These are phyloP conservation scores for Pachycephus smyrnensis DNA, from an alignment of 2,888 invertebrate genomes.

Conservation along the genomic window DNA sequence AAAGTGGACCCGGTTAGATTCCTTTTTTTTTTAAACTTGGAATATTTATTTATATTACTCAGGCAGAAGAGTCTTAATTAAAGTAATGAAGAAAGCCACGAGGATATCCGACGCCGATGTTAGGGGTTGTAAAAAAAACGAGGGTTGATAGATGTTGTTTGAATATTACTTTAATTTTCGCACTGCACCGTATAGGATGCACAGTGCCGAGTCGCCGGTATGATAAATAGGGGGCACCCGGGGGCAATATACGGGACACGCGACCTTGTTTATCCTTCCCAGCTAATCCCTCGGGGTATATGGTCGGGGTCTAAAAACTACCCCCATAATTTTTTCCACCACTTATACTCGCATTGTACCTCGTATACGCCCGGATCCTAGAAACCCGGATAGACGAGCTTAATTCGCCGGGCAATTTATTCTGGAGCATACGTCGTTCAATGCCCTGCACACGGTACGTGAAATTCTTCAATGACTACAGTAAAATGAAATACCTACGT, in stretches of 20 bases:
- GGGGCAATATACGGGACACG: constrained; percentile 39
- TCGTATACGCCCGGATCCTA: neutral
- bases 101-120: neutral
- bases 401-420: constrained; percentile 5
- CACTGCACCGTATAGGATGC: neutral
- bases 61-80: neutral
- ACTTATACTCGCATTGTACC: constrained; percentile 1
- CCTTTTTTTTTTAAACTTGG: neutral
- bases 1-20: neutral
- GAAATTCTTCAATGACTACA: neutral
- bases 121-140: neutral
- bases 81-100: neutral
- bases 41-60: neutral
- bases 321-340: constrained; percentile 21
- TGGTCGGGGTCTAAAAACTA: constrained; percentile 12
- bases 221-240: constrained; percentile 25
- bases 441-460: neutral
- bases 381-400: neutral
- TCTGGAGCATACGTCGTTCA: constrained; percentile 1
- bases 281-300: constrained; percentile 16
- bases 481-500: neutral
- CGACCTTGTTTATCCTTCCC: constrained; percentile 50
- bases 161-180: neutral
- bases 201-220: constrained; percentile 5
- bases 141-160: neutral